A percentile compares a stretch with the other conserved stretches of the same genome.
Evolutionary conservation across 2,797 vertebrate species (phyloP).

Genomic region (Paratrypauchen microcephalus): DNA sequence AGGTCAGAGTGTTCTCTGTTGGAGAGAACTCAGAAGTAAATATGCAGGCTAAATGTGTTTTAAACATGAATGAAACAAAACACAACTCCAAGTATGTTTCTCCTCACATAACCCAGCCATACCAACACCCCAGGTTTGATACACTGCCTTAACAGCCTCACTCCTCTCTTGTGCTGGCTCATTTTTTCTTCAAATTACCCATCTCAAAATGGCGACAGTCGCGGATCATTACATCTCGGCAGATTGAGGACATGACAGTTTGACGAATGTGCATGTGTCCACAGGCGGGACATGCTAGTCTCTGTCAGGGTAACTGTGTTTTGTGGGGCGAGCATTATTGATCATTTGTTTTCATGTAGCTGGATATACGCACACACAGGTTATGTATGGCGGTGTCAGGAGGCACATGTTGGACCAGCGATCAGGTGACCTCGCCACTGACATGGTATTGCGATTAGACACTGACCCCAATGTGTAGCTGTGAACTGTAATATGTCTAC

Average conservation of each 20-base stretch:
- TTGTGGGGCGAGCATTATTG: conserved; percentile 9
- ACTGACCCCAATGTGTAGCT: neutral
- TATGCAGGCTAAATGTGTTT: no score
- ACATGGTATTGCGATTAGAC: neutral
- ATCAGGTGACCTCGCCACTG: neutral
- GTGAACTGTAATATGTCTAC: conserved; percentile 2
- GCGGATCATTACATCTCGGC: conserved; percentile 61
- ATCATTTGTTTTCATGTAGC: conserved; percentile 9
- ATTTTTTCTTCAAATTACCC: conserved; percentile 65
- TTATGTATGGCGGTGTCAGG: neutral
- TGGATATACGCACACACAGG: neutral
- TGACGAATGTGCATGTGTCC: conserved; percentile 59
- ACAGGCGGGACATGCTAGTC: conserved; percentile 57
- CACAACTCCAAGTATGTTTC: neutral
- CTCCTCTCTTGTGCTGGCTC: conserved; percentile 31
- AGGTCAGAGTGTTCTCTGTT: no score
- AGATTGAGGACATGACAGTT: conserved; percentile 67
- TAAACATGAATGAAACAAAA: no score
- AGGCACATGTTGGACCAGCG: neutral
- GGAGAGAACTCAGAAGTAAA: no score
- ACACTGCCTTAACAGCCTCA: conserved; percentile 4
- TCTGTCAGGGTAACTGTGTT: conserved; percentile 59
- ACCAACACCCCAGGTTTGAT: neutral
- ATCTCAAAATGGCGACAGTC: conserved; percentile 54
- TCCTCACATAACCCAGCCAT: neutral